phyloP scores from a whole-genome alignment of 2,888 invertebrate species.

The Limnephilus marmoratus region DNA sequence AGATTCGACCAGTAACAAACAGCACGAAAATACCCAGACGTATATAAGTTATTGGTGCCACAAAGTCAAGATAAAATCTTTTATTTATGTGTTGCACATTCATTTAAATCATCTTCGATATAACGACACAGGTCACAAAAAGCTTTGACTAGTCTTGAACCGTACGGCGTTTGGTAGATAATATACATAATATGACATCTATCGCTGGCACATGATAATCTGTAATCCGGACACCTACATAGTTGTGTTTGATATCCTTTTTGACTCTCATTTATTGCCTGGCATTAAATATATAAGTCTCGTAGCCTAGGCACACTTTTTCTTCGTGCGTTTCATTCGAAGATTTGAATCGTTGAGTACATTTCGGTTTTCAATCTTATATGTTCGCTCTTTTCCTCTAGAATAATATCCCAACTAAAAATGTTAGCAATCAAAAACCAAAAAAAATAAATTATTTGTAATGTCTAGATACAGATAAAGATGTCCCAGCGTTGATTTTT shows the following conservation, averaged over 20 bases:
- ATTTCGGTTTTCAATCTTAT: no score
- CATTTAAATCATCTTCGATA: constrained; percentile 21
- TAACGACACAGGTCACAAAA: constrained; percentile 4
- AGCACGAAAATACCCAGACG: background rate
- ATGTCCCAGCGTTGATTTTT: no score
- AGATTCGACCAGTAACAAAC: background rate
- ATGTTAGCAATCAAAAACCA: no score
- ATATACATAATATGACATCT: background rate
- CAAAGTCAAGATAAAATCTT: constrained; percentile 8
- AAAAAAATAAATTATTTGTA: no score
- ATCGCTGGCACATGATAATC: constrained; percentile 23
- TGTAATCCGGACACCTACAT: constrained; percentile 44
- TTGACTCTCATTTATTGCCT: constrained; percentile 42
- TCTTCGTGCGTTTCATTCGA: constrained; percentile 4
- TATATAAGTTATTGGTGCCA: constrained; percentile 11
- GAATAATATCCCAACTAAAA: no score
- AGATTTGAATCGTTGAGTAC: background rate
- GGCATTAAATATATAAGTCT: constrained; percentile 47
- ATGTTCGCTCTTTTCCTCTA: no score
- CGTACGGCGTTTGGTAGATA: background rate
- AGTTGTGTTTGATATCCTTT: constrained; percentile 42
- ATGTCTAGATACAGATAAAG: no score
- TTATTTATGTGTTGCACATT: constrained; percentile 19
- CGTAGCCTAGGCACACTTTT: constrained; percentile 34
- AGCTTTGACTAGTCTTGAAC: constrained; percentile 23